phyloP scores from a whole-genome alignment of 2,888 invertebrate genomes.

The Amphipyra berbera region DNA sequence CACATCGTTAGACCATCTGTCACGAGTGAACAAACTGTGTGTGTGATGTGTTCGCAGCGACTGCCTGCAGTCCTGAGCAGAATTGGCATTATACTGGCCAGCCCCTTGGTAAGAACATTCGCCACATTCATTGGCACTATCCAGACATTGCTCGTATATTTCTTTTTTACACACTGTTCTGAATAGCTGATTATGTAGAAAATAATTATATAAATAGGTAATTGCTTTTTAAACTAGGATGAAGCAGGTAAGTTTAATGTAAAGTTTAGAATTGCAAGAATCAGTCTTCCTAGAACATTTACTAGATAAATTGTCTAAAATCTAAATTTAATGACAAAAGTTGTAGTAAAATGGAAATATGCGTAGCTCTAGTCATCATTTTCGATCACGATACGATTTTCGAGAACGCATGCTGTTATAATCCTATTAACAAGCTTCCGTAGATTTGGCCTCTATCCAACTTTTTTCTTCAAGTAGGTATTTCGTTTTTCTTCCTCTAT shows the following conservation, averaged over 20 bases:
- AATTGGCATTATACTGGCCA: conserved; percentile 98
- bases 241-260: conserved; percentile 38
- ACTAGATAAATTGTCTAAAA: too few species aligned
- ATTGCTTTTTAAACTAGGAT: conserved; percentile 1
- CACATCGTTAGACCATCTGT: conserved; percentile 85
- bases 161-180: conserved; percentile 63
- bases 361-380: conserved; percentile 63
- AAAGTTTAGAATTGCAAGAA: conserved; percentile 5
- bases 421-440: conserved; percentile 46
- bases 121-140: conserved; percentile 87
- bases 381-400: conserved; percentile 62
- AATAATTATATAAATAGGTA: conserved; percentile 3
- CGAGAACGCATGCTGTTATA: conserved; percentile 64
- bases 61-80: conserved; percentile 98
- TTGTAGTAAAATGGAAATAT: conserved; percentile 45
- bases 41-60: conserved; percentile 95
- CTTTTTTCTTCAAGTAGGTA: conserved; percentile 1
- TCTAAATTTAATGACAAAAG: background rate
- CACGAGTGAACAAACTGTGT: conserved; percentile 90
- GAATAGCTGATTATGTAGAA: conserved; percentile 31
- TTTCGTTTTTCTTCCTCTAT: conserved; percentile 8
- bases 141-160: conserved; percentile 82
- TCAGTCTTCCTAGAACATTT: conserved; percentile 32
- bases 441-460: conserved; percentile 33
- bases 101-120: conserved; percentile 96